phyloP scores from a whole-genome alignment of 2,113 vertebrate genomes.

The Taxidea taxus region DNA sequence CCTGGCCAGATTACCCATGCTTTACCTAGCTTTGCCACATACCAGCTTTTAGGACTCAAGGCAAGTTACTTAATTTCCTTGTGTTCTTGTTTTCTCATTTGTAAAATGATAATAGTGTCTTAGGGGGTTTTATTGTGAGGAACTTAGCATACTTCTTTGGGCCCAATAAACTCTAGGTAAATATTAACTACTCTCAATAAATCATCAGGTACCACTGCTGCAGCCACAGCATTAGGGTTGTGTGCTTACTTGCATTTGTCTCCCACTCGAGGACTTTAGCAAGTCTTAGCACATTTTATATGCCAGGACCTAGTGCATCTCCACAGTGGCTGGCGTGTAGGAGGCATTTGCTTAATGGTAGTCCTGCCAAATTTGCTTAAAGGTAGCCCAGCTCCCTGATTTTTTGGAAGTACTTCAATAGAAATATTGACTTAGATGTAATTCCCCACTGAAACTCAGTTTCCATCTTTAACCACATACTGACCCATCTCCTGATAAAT shows the following conservation, averaged over 20 bases:
- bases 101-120: background rate
- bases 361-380: background rate
- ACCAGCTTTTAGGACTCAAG: background rate
- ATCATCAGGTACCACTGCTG: background rate
- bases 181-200: background rate
- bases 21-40: background rate
- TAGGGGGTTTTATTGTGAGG: background rate
- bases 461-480: background rate
- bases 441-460: background rate
- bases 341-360: background rate
- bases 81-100: background rate
- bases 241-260: background rate
- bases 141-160: background rate
- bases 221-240: background rate
- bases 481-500: background rate
- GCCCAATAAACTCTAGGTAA: background rate
- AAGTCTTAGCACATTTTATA: background rate
- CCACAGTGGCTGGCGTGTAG: background rate
- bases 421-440: conserved; percentile 7
- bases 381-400: background rate
- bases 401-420: background rate
- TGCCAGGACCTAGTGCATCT: background rate
- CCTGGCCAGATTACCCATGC: background rate
- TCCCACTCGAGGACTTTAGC: background rate
- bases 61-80: background rate